Conservation (phyloP, 2,113 vertebrate species). For the Notothenia rossii region DNA sequence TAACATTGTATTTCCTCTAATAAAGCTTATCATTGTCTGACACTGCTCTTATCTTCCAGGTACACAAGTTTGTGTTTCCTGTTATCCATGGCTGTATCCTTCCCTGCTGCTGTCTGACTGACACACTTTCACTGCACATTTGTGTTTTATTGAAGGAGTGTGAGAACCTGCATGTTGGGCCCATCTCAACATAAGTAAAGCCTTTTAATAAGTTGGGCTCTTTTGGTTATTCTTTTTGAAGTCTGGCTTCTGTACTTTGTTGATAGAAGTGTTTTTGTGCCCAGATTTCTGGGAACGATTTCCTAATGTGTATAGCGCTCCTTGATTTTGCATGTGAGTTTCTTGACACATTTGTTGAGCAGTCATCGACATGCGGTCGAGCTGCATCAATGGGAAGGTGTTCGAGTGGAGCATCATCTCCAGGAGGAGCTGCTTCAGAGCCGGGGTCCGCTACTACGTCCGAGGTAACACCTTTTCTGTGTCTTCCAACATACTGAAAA, state of each 20-base stretch:
- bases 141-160: neutral
- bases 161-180: neutral
- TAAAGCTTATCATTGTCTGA: neutral
- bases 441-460: constrained; percentile 95
- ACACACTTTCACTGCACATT: neutral
- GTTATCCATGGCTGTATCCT: constrained; percentile 99
- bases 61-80: constrained; percentile 93
- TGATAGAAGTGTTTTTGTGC: neutral
- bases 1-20: neutral
- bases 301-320: neutral
- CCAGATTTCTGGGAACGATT: no score
- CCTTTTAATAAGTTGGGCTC: neutral
- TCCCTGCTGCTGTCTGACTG: constrained; percentile 43
- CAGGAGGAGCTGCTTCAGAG: constrained; percentile 95
- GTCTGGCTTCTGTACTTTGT: neutral
- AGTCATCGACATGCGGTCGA: constrained; percentile 92
- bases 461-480: constrained; percentile 85
- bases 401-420: constrained; percentile 96
- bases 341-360: constrained; percentile 61
- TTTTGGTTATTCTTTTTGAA: neutral
- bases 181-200: neutral
- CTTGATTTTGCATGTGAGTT: neutral
- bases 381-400: constrained; percentile 92
- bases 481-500: neutral
- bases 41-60: constrained; percentile 76